Base-by-base conservation (phyloP, 2,888 invertebrate genomes). In the Neelides folsomi region DNA sequence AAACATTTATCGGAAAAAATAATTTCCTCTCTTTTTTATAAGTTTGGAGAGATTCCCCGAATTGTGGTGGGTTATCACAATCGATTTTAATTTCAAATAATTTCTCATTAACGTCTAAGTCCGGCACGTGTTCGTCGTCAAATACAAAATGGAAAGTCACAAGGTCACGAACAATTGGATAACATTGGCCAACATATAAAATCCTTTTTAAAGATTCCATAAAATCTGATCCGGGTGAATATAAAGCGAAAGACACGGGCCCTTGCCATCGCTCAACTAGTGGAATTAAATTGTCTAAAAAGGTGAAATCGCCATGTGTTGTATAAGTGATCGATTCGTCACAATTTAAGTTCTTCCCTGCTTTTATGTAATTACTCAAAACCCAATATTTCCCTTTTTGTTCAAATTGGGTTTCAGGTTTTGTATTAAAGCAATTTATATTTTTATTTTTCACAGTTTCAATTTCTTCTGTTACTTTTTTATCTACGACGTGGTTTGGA, bases 281-380 rank as follows among this genome's bases (percentile, higher is more conserved):
- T 55, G 88, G 86, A 69, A 81, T 79, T 66, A 90, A 76, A 72
- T 92, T 92, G 71, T 89, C 86, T 67, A 92, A 77, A 74, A 88
- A 92, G 64, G 88, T 86, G 72, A 81, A 87, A 67, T 90, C 89
- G 6, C 86, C 88, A 71, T 92, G 92, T n/a, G 90, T 92, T 36
- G 90, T 88, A 68, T 90, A 89, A 1, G 92, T 92, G 60, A 92
- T 78, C 62, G 81, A 81, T 71, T 88, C 87, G 71, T 86, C 82
- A 71, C 88, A 89, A 67, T 74, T 76, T 43, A 82, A 35, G 5
- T 34, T 41, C 4, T 13, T 39, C 20, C 15, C 36, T 16, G 49
- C 54, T 37, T 37, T 40, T 13, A 58, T 54, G 40, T 56, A 56
- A 47, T 58, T 56, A 45, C 50, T 52, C 38, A 52, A 27, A 5